Evolutionary conservation across 2,888 invertebrate genomes (phyloP).

Genomic region (Volucella bombylans): DNA sequence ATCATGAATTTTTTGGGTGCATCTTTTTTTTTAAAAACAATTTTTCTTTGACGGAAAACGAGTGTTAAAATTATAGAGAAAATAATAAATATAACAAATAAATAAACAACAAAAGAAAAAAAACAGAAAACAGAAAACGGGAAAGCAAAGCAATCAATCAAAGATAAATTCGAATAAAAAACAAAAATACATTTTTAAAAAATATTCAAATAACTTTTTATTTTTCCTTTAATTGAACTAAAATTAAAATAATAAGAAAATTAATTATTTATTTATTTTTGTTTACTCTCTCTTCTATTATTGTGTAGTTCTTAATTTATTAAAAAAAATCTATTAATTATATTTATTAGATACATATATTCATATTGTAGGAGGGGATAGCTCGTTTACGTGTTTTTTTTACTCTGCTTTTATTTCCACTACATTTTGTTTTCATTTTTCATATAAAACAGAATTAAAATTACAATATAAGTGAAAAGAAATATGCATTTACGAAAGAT

Average conservation of each 20-base stretch:
- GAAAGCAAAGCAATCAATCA: constrained; percentile 16
- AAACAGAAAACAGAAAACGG: background rate
- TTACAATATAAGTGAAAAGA: no score
- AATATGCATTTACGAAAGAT: no score
- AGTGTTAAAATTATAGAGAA: no score
- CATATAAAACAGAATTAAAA: no score
- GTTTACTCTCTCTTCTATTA: constrained; percentile 22
- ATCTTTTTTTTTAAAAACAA: no score
- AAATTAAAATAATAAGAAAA: constrained; percentile 52
- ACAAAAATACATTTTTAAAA: constrained; percentile 54
- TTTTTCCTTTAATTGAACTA: constrained; percentile 70
- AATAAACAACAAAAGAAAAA: background rate
- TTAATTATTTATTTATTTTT: constrained; percentile 16
- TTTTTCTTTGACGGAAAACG: no score
- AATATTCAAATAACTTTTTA: constrained; percentile 71
- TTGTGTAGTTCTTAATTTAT: constrained; percentile 38
- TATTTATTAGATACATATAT: constrained; percentile 9
- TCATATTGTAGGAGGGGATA: constrained; percentile 3
- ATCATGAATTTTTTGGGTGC: no score
- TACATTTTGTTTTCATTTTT: no score
- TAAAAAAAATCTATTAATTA: background rate
- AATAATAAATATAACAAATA: no score
- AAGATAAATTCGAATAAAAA: constrained; percentile 26
- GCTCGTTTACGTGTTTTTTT: background rate
- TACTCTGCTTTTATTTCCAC: no score